Evolutionary conservation across 2,888 invertebrate species (phyloP).

Genomic region (Furcula furcula): DNA sequence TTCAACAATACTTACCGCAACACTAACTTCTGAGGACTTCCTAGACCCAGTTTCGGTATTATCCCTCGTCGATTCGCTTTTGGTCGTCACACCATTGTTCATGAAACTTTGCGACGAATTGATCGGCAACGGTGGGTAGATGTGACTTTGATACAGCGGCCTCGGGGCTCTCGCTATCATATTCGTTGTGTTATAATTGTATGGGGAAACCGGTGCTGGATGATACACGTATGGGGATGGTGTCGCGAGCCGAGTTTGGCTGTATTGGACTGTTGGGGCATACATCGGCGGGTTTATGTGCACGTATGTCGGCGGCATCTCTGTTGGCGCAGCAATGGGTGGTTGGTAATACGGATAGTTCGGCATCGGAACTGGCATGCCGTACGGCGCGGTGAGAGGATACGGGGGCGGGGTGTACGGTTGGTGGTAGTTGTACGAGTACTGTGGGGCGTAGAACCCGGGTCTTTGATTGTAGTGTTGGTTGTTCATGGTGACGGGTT

Average conservation of each 20-base stretch:
- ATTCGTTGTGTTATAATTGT: constrained; percentile 68
- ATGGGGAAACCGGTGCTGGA: constrained; percentile 36
- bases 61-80: constrained; percentile 48
- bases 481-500: constrained; percentile 60
- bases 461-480: constrained; percentile 63
- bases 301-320: constrained; percentile 42
- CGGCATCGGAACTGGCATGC: constrained; percentile 51
- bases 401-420: constrained; percentile 58
- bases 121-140: constrained; percentile 44
- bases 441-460: constrained; percentile 53
- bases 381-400: constrained; percentile 54
- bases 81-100: constrained; percentile 35
- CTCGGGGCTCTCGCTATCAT: constrained; percentile 64
- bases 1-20: constrained; percentile 36
- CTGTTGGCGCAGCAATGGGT: constrained; percentile 31
- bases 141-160: constrained; percentile 50
- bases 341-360: constrained; percentile 54
- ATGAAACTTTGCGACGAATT: constrained; percentile 28
- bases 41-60: constrained; percentile 49
- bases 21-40: constrained; percentile 62
- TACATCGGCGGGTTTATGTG: constrained; percentile 48
- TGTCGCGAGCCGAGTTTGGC: constrained; percentile 64
- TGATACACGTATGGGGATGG: constrained; percentile 59
- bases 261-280: constrained; percentile 50
- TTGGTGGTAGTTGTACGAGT: constrained; percentile 51